These are phyloP conservation scores for Aptenodytes patagonicus DNA, from an alignment of 2,113 vertebrate species.

Conservation along the genomic window DNA sequence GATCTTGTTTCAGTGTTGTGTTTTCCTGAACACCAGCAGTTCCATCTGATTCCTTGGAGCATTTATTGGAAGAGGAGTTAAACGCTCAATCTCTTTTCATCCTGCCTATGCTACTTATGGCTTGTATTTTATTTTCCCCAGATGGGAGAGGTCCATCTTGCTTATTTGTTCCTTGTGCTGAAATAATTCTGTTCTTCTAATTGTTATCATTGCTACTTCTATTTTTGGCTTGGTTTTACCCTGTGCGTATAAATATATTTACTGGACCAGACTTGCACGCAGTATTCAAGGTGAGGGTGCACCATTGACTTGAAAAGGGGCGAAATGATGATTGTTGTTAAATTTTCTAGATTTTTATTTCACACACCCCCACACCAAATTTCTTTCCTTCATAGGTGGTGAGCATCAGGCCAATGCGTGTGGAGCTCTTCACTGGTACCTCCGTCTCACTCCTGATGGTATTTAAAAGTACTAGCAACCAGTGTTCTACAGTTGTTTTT, in stretches of 20 bases:
- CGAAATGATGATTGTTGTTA: neutral
- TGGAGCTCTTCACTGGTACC: neutral
- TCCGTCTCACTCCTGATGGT: neutral
- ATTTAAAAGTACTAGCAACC: neutral
- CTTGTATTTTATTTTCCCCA: neutral
- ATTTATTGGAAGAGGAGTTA: neutral
- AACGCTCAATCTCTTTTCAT: neutral
- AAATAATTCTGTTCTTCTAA: neutral
- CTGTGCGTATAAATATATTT: neutral
- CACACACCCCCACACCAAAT: neutral
- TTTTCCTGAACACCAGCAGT: neutral
- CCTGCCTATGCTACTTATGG: neutral
- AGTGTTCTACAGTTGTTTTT: neutral
- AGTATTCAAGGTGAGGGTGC: neutral
- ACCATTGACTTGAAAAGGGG: neutral
- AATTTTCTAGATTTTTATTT: neutral
- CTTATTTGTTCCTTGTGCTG: neutral
- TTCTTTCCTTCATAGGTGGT: neutral
- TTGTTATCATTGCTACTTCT: neutral
- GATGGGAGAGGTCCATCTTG: neutral
- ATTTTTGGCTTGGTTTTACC: neutral
- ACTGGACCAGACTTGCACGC: neutral
- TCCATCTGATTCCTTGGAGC: neutral
- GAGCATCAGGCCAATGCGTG: neutral
- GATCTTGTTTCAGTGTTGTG: neutral